Conservation (phyloP, 2,888 invertebrate species). For the Cheilosia scutellata region DNA sequence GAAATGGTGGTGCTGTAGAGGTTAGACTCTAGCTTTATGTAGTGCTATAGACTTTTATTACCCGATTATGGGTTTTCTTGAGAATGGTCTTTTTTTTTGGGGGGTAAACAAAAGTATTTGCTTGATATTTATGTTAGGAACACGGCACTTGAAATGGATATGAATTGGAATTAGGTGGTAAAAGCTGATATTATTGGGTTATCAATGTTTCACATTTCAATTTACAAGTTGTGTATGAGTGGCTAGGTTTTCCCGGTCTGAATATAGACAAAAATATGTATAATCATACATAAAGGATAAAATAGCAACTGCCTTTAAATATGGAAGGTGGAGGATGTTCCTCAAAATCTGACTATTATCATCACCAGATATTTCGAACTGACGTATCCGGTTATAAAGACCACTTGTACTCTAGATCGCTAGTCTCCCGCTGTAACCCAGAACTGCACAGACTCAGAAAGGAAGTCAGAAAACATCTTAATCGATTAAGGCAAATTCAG, state of each 20-base stretch:
- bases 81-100: slow-evolving; percentile 10
- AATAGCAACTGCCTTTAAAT: too few species aligned
- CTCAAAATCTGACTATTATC: too few species aligned
- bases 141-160: not conserved
- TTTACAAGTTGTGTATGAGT: not conserved
- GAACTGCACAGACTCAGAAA: too few species aligned
- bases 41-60: slow-evolving; percentile 57
- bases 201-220: not conserved
- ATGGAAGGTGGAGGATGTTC: too few species aligned
- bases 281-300: too few species aligned
- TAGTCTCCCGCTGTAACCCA: too few species aligned
- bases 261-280: too few species aligned
- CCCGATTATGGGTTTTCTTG: slow-evolving; percentile 56
- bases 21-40: slow-evolving; percentile 14
- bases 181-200: not conserved
- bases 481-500: too few species aligned
- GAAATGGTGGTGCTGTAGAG: not conserved
- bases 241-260: not conserved
- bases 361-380: too few species aligned
- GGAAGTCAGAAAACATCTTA: too few species aligned
- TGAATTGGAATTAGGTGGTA: not conserved
- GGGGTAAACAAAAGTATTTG: slow-evolving; percentile 18
- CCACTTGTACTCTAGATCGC: too few species aligned
- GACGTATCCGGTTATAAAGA: too few species aligned
- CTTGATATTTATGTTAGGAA: slow-evolving; percentile 6